Conservation (phyloP, 2,888 invertebrate genomes). For the Stenodema calcarata region DNA sequence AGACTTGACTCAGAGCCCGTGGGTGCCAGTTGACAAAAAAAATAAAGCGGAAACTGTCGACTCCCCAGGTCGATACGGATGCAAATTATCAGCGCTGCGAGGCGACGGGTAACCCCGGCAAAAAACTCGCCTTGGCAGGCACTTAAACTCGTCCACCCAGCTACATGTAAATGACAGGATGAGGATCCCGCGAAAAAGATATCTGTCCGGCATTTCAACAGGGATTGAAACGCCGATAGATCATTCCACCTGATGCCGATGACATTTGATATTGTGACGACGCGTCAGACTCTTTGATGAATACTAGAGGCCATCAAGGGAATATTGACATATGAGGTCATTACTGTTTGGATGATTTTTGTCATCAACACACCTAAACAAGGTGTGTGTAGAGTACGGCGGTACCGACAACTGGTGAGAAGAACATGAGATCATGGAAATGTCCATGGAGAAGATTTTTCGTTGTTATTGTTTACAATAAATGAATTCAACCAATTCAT, state of each 20-base stretch:
- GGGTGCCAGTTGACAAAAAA: constrained; percentile 11
- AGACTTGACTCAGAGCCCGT: constrained; percentile 31
- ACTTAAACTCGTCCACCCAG: constrained; percentile 6
- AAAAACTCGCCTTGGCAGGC: background rate
- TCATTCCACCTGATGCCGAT: background rate
- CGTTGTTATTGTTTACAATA: too few species aligned
- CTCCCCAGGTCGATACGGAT: constrained; percentile 30
- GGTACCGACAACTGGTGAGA: too few species aligned
- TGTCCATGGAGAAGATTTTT: too few species aligned
- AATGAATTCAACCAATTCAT: too few species aligned
- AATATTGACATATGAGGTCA: too few species aligned
- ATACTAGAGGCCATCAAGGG: too few species aligned
- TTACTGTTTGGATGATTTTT: too few species aligned
- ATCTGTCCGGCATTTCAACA: background rate
- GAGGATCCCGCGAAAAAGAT: background rate
- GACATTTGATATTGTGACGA: background rate
- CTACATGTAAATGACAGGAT: background rate
- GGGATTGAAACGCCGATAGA: background rate
- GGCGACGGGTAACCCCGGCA: background rate
- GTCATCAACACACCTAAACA: too few species aligned
- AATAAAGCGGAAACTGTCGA: constrained; percentile 26
- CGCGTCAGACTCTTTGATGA: too few species aligned
- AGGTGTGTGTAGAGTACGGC: too few species aligned
- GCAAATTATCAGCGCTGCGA: constrained; percentile 14
- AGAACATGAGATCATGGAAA: too few species aligned